Percentiles rank a stretch among this genome's conserved stretches.
Evolutionary conservation across 2,113 vertebrate species (phyloP).

Genomic region (Callochromis pleurospilus): DNA sequence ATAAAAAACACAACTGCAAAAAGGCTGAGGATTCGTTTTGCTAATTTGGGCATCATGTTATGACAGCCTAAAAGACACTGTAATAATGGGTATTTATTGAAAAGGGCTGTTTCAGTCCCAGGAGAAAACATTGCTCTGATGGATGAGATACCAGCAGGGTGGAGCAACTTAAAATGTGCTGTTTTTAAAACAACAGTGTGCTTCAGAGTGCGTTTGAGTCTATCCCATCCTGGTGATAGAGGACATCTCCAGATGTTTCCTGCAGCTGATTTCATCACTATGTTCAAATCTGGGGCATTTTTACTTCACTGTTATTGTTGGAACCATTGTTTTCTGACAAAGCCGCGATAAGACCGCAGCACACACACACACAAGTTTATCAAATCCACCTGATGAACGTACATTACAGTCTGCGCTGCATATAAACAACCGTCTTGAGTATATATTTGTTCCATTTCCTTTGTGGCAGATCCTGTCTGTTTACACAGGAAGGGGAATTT

Average conservation of each 20-base stretch:
- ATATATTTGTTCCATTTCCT: conserved; percentile 21
- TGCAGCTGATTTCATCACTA: conserved; percentile 53
- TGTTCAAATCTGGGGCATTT: conserved; percentile 4
- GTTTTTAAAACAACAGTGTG: neutral
- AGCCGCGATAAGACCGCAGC: conserved; percentile 7
- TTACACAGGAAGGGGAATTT: conserved; percentile 23
- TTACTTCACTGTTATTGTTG: conserved; percentile 43
- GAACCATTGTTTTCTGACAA: conserved; percentile 42
- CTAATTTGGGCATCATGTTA: neutral
- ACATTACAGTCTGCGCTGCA: neutral
- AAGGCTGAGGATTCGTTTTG: neutral
- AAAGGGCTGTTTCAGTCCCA: neutral
- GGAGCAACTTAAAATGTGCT: neutral
- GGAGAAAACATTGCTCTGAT: neutral
- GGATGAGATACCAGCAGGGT: neutral
- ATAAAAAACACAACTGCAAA: neutral
- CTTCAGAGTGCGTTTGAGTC: conserved; percentile 11
- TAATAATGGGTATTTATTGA: neutral
- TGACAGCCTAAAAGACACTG: neutral
- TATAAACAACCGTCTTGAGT: conserved; percentile 18
- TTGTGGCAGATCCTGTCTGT: neutral
- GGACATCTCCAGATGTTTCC: conserved; percentile 68
- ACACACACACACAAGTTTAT: neutral
- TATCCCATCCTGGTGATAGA: conserved; percentile 42
- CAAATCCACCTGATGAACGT: conserved; percentile 10